A percentile compares a stretch with the other conserved stretches of the same genome.
Conservation (phyloP, 2,113 vertebrate species). For the Callorhinus ursinus region DNA sequence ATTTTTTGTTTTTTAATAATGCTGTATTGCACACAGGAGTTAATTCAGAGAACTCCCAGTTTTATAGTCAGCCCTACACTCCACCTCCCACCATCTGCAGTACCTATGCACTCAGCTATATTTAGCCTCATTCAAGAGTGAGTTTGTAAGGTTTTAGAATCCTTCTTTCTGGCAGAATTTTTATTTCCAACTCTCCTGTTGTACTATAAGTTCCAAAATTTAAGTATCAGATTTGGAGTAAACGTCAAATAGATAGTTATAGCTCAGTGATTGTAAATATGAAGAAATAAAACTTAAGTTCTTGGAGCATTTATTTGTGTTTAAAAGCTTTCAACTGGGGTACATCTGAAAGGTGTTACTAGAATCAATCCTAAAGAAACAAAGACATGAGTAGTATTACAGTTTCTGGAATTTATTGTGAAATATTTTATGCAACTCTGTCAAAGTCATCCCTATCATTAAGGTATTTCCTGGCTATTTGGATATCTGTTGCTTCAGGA, state of each 20-base stretch:
- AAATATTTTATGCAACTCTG: slow-evolving; percentile 23
- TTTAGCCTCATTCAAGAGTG: background rate
- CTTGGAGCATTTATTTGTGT: slow-evolving; percentile 20
- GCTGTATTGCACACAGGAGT: background rate
- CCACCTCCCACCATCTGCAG: rapidly evolving
- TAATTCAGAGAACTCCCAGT: background rate
- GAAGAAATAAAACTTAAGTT: slow-evolving; percentile 2
- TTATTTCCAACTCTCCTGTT: background rate
- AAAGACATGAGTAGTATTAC: background rate
- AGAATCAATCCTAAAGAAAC: background rate
- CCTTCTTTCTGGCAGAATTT: slow-evolving; percentile 43
- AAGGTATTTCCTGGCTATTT: background rate
- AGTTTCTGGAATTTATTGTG: slow-evolving; percentile 34
- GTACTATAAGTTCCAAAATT: background rate
- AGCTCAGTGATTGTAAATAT: background rate
- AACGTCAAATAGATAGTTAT: background rate
- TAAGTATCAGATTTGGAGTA: slow-evolving; percentile 25
- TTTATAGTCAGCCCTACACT: background rate
- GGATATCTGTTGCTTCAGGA: slow-evolving; percentile 7
- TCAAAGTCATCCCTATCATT: background rate
- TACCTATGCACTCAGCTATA: background rate
- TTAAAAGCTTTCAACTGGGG: background rate
- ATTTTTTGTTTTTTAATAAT: slow-evolving; percentile 37
- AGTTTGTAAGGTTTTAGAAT: background rate
- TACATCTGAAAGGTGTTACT: background rate